Evolutionary conservation across 2,888 invertebrate genomes (phyloP), one percentile per base, ranked within the genome.

Genomic region (Hydrotaea cyrtoneurina): DNA sequence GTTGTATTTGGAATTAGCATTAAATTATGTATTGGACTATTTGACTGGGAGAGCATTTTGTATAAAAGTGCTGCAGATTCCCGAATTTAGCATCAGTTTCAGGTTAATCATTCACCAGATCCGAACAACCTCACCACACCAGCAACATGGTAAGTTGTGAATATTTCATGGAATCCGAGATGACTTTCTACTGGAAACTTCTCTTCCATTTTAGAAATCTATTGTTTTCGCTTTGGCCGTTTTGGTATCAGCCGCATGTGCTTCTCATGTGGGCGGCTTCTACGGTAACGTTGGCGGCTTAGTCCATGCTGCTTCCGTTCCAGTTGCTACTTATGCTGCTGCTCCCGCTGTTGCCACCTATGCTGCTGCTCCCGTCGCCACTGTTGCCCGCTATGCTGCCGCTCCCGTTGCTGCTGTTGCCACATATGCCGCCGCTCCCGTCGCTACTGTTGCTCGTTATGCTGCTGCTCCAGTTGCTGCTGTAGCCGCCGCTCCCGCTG

Each of bases 211-310:
- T 4, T n/a, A 50, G 50, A 50, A 50, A 50, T 50, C 50, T 7
- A n/a, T 50, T n/a, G n/a, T 50, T 50, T 43, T 43, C 43, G 43
- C 43, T 43, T 50, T 50, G 50, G 50, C 50, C 50, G n/a, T 50
- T n/a, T 50, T 50, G 50, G 15, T 50, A 1, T 15, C 50, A 4
- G 5, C 50, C 50, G 50, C 50, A n/a, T 50, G n/a, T 1, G 50
- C 50, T 50, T 15, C 5, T 15, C n/a, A 31, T 31, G 31, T n/a
- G 5, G 50, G 15, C 50, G n/a, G 50, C 2, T 4, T 50, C 13
- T n/a, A 50, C n/a, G 50, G 50, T 50, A 4, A 13, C 2, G 36
- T 8, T 3, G 36, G 39, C 13, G 39, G 39, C 10, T 39, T 39
- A 11, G 13, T 39, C 39, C 11, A 13, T n/a, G 50, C 50, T 50